phyloP scores from a whole-genome alignment of 2,888 invertebrate species.

The Pseudoips prasinana region DNA sequence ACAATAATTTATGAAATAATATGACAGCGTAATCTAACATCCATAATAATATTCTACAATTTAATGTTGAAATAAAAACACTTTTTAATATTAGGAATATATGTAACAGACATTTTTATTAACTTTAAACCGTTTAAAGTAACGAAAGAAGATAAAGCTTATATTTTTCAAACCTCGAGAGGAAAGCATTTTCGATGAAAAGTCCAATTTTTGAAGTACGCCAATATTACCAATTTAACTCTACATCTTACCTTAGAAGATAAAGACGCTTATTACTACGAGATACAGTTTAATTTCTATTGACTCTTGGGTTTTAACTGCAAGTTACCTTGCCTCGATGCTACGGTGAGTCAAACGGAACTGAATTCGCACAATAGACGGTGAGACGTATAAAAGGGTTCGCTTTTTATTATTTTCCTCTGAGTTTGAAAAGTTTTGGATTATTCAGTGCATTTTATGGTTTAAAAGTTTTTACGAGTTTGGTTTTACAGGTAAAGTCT shows the following conservation, averaged over 20 bases:
- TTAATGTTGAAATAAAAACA: too few relatives aligned
- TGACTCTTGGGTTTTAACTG: not conserved
- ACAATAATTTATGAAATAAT: too few relatives aligned
- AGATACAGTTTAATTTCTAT: conserved; percentile 1
- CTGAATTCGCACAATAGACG: conserved; percentile 20
- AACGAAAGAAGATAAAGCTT: conserved; percentile 1
- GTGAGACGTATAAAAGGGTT: conserved; percentile 13
- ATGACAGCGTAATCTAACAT: too few relatives aligned
- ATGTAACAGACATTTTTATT: too few relatives aligned
- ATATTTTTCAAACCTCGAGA: conserved; percentile 16
- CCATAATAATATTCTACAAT: too few relatives aligned
- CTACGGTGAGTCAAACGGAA: conserved; percentile 19
- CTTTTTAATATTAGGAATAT: too few relatives aligned
- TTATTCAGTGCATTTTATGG: conserved; percentile 8
- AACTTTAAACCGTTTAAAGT: too few relatives aligned
- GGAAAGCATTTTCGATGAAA: conserved; percentile 19
- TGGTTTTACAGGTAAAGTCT: too few relatives aligned
- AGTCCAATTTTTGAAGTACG: conserved; percentile 24
- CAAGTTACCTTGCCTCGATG: not conserved
- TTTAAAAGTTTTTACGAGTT: not conserved
- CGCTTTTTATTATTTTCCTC: conserved; percentile 12
- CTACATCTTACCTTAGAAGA: rapidly evolving
- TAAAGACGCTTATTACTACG: not conserved
- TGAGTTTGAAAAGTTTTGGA: conserved; percentile 2
- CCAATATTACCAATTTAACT: conserved; percentile 13